Conservation (phyloP, 2,888 invertebrate genomes). For the Alcis repandata region DNA sequence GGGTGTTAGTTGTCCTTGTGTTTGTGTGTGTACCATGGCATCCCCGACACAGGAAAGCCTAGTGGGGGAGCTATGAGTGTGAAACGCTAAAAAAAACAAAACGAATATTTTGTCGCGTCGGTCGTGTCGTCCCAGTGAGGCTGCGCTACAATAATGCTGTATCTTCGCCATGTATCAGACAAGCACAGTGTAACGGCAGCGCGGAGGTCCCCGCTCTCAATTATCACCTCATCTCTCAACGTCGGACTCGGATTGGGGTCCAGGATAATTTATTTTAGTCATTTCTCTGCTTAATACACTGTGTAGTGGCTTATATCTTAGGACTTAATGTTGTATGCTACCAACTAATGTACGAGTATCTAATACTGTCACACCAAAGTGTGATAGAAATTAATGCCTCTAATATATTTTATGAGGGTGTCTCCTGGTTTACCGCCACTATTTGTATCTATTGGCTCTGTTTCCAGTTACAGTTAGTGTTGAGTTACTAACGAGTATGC, state of each 20-base stretch:
- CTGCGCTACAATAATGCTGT: constrained; percentile 15
- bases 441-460: neutral
- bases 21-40: too few relatives aligned
- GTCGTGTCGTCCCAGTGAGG: neutral
- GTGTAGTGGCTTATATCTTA: constrained; percentile 38
- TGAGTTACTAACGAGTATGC: too few relatives aligned
- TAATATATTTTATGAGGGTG: neutral
- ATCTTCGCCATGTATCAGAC: constrained; percentile 38
- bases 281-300: constrained; percentile 40
- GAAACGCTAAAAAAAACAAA: too few relatives aligned
- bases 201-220: constrained; percentile 51
- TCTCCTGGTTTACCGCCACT: neutral
- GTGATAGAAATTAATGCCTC: constrained; percentile 6
- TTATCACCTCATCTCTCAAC: constrained; percentile 60
- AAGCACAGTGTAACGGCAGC: constrained; percentile 39
- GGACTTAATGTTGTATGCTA: neutral
- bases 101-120: neutral
- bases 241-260: constrained; percentile 49
- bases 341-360: constrained; percentile 3
- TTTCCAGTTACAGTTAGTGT: too few relatives aligned
- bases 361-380: constrained; percentile 7
- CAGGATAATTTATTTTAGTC: constrained; percentile 41
- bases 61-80: too few relatives aligned
- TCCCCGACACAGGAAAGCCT: too few relatives aligned
- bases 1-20: too few relatives aligned